Conservation (phyloP, 2,113 vertebrate species). For the Crotalus viridis region DNA sequence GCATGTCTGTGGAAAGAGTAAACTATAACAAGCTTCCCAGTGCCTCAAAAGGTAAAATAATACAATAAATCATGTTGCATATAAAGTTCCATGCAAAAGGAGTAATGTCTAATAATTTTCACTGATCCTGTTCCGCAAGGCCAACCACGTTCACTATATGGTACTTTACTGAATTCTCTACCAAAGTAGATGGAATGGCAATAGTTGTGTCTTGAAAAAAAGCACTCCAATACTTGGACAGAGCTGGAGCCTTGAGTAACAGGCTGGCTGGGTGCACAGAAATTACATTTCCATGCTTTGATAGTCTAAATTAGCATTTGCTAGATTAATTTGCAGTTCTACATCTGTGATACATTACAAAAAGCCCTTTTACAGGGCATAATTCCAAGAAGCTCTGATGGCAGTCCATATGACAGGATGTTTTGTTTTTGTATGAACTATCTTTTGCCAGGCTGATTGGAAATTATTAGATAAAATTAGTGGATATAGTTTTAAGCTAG, state of each 20-base stretch:
- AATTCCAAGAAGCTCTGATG: neutral
- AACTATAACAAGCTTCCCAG: neutral
- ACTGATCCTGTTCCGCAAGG: neutral
- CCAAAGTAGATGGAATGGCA: neutral
- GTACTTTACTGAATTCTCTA: neutral
- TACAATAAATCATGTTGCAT: neutral
- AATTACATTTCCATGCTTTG: neutral
- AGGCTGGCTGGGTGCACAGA: neutral
- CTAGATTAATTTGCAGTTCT: neutral
- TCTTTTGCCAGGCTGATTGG: neutral
- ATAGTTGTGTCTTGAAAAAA: neutral
- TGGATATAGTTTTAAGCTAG: neutral
- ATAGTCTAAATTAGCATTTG: neutral
- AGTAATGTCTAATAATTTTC: neutral
- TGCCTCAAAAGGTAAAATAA: neutral
- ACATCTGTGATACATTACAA: neutral
- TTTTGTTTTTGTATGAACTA: neutral
- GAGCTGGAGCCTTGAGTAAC: neutral
- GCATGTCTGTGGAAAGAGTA: neutral
- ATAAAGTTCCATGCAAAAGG: neutral
- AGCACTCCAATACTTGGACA: neutral
- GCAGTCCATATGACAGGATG: neutral
- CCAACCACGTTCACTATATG: neutral
- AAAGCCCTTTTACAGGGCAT: neutral
- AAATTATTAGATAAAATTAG: neutral